Conservation (phyloP, 2,888 invertebrate genomes). For the Folsomia manolachei region DNA sequence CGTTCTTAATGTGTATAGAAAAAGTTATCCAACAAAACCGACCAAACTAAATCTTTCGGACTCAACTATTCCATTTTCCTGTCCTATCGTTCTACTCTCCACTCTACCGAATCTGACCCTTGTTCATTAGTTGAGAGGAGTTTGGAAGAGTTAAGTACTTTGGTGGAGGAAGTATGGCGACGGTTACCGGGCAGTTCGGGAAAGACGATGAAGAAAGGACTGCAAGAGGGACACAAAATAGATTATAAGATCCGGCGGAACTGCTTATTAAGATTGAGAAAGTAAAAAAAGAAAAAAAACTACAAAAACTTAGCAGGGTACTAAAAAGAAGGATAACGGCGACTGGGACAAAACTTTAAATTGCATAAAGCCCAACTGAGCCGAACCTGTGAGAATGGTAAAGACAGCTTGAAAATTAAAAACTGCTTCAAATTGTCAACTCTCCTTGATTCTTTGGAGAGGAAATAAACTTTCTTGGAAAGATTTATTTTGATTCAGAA, state of each 20-base stretch:
- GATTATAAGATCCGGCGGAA: not conserved
- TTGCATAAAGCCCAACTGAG: not conserved
- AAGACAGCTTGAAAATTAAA: constrained; percentile 8
- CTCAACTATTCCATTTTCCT: too few relatives aligned
- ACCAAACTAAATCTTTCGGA: too few relatives aligned
- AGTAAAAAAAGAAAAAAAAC: not conserved
- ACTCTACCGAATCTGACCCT: too few relatives aligned
- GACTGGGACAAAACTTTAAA: not conserved
- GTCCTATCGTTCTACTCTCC: too few relatives aligned
- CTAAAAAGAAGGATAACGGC: not conserved
- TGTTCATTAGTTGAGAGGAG: not conserved
- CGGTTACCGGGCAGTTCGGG: not conserved
- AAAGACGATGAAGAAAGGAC: not conserved
- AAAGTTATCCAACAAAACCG: too few relatives aligned
- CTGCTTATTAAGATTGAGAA: not conserved
- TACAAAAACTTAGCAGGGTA: not conserved
- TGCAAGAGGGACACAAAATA: not conserved
- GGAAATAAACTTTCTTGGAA: not conserved
- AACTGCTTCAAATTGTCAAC: constrained; percentile 4
- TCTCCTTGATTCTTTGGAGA: not conserved
- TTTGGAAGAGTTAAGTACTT: not conserved
- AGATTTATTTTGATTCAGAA: not conserved
- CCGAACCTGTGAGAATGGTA: constrained; percentile 1
- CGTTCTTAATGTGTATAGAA: too few relatives aligned
- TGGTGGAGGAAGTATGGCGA: not conserved